Percentiles rank a stretch among this genome's conserved stretches.
These are phyloP conservation scores for Salvelinus sp. DNA, from an alignment of 2,113 vertebrate genomes.

Conservation along the genomic window DNA sequence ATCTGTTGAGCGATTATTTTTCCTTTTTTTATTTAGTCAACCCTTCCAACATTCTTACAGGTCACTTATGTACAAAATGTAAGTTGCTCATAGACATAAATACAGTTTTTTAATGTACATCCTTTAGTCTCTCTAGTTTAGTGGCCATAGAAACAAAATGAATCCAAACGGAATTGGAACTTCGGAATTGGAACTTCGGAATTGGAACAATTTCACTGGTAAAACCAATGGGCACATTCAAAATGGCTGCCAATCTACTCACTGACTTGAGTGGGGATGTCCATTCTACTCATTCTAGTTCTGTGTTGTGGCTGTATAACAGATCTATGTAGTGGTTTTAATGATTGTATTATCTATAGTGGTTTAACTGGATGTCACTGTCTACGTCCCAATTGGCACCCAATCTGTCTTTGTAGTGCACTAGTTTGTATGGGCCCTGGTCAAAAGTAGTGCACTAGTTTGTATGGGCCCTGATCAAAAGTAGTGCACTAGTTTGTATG, in stretches of 20 bases:
- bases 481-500: too few species aligned
- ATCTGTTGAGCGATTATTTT: not conserved
- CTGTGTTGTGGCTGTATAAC: not conserved
- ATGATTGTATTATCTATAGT: too few species aligned
- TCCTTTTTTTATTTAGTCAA: slow-evolving; percentile 18
- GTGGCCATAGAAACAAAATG: slow-evolving; percentile 42
- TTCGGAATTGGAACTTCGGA: not conserved
- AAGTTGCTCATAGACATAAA: slow-evolving; percentile 69
- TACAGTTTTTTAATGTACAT: slow-evolving; percentile 52
- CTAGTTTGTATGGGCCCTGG: too few species aligned
- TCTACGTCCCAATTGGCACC: too few species aligned
- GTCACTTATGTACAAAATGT: not conserved
- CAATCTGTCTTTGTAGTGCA: too few species aligned
- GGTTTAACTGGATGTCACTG: too few species aligned
- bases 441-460: too few species aligned
- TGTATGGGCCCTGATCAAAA: too few species aligned
- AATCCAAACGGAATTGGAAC: not conserved
- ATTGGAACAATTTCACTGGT: not conserved
- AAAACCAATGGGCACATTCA: not conserved
- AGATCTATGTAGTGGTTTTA: too few species aligned
- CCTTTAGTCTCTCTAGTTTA: slow-evolving; percentile 60
- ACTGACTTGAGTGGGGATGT: too few species aligned
- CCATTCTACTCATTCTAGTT: too few species aligned
- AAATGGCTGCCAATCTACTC: not conserved
- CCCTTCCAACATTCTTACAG: slow-evolving; percentile 38